Evolutionary conservation across 2,113 vertebrate genomes (phyloP).

Genomic region (Siniperca knerii): DNA sequence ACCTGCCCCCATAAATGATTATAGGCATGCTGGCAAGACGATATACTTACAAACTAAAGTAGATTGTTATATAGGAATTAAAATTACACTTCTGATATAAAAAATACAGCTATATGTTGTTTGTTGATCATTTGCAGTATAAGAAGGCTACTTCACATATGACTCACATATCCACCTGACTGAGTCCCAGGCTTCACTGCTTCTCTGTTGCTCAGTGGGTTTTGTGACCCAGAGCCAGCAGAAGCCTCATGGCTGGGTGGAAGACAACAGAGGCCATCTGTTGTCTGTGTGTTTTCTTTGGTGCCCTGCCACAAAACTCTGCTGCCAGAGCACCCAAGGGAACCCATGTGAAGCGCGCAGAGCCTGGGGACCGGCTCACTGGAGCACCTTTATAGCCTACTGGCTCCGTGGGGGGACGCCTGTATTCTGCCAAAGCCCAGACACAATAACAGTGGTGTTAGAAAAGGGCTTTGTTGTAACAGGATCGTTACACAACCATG

Average conservation of each 20-base stretch:
- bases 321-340: constrained; percentile 71
- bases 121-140: not conserved
- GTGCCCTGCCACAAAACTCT: constrained; percentile 72
- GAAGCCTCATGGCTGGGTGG: constrained; percentile 55
- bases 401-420: constrained; percentile 48
- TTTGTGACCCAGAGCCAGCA: constrained; percentile 52
- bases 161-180: constrained; percentile 39
- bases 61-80: not conserved
- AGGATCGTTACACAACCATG: constrained; percentile 61
- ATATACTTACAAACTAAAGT: not conserved
- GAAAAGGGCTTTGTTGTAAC: constrained; percentile 53
- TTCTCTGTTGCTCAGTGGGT: constrained; percentile 45
- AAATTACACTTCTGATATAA: not conserved
- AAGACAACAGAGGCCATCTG: constrained; percentile 78
- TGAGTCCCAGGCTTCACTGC: constrained; percentile 21
- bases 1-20: not conserved
- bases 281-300: constrained; percentile 74
- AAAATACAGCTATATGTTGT: not conserved
- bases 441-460: constrained; percentile 54
- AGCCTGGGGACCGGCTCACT: constrained; percentile 54
- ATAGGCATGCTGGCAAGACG: not conserved
- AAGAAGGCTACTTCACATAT: not conserved
- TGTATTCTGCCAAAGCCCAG: constrained; percentile 46
- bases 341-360: constrained; percentile 45
- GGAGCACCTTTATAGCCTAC: constrained; percentile 63